A percentile compares a stretch with the other conserved stretches of the same genome.
phyloP scores from a whole-genome alignment of 2,888 invertebrate species.

The Podabrus alpinus region DNA sequence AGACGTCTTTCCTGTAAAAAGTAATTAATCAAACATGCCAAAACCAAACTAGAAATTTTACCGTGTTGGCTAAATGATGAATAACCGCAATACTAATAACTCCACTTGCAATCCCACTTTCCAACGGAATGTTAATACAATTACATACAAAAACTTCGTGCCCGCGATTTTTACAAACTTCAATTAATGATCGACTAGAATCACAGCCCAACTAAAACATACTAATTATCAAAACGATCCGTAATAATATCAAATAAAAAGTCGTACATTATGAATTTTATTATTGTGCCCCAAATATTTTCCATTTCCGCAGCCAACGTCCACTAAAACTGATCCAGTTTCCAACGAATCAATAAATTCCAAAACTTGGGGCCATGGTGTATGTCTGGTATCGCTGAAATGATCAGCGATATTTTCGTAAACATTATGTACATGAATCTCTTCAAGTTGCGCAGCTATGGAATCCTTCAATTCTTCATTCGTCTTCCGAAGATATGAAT shows the following conservation, averaged over 20 bases:
- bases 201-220: conserved; percentile 77
- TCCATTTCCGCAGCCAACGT: conserved; percentile 98
- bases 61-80: conserved; percentile 88
- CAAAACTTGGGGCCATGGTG: conserved; percentile 90
- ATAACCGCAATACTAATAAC: conserved; percentile 94
- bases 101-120: conserved; percentile 72
- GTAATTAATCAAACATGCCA: neutral
- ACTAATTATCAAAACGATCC: neutral
- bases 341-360: conserved; percentile 74
- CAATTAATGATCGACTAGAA: conserved; percentile 69
- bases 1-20: conserved; percentile 69
- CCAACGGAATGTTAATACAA: conserved; percentile 74
- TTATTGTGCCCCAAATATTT: conserved; percentile 80
- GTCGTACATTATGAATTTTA: conserved; percentile 65
- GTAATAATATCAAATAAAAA: neutral
- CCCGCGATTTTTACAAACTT: conserved; percentile 65
- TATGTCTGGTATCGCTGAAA: conserved; percentile 93
- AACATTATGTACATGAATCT: conserved; percentile 80
- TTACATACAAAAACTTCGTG: conserved; percentile 78
- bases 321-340: conserved; percentile 75
- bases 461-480: conserved; percentile 49
- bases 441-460: conserved; percentile 70
- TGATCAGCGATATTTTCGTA: conserved; percentile 94
- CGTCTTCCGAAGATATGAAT: conserved; percentile 55
- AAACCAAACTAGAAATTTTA: conserved; percentile 45